Evolutionary conservation across 2,888 invertebrate genomes (phyloP).

Genomic region (Pristionchus maxplancki): DNA sequence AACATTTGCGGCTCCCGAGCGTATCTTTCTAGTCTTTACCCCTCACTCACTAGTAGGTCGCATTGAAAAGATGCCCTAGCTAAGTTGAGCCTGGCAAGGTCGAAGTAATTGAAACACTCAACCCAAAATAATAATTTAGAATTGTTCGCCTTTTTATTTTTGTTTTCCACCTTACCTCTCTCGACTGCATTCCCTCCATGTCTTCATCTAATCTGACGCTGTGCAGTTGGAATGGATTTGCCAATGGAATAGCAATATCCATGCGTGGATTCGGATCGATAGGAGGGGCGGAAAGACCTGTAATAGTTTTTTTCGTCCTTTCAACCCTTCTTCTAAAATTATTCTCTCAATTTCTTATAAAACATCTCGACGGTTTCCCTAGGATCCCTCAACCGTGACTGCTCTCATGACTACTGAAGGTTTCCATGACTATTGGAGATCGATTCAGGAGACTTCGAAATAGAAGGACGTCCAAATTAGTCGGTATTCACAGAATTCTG

Average conservation of each 20-base stretch:
- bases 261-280: slow-evolving; percentile 18
- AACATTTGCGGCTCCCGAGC: neutral
- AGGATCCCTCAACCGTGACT: neutral
- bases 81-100: neutral
- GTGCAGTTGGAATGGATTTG: slow-evolving; percentile 26
- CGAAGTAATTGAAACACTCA: neutral
- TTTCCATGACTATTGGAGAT: neutral
- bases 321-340: neutral
- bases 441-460: neutral
- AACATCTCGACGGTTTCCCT: neutral
- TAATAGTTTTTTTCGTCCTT: no score
- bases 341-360: neutral
- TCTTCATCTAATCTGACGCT: neutral
- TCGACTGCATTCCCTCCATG: slow-evolving; percentile 6
- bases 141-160: no score
- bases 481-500: neutral
- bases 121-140: no score
- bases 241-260: slow-evolving; percentile 23
- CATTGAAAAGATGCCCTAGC: neutral
- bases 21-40: neutral
- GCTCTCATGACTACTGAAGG: neutral
- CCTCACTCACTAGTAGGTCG: neutral
- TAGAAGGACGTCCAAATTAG: neutral
- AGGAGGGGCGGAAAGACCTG: neutral
- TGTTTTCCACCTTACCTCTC: neutral